Base-by-base conservation (phyloP, 2,797 vertebrate species). In the Pipistrellus kuhlii region DNA sequence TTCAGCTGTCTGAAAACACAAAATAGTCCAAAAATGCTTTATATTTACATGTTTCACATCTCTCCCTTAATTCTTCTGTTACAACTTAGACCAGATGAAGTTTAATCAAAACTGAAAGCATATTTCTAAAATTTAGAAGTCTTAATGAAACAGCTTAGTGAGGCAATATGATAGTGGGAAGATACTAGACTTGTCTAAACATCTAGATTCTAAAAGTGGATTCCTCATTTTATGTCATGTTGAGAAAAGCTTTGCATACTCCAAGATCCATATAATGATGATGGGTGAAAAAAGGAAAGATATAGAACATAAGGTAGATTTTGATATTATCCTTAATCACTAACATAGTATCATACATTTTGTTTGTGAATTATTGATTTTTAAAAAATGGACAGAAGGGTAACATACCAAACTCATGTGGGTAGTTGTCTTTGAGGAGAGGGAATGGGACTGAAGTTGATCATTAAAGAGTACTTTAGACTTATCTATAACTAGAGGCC, bases 51-150 rank as follows among this genome's bases (percentile, higher is more conserved):
- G 5, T 48, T 69, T 90, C 27, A 55, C n/a, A 66, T 76, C 21
- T 71, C 57, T 85, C 88, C 64, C 18, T 85, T 75, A 94, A 85
- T 11, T 86, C 57, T 44, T 64, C 78, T 84, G 20, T 82, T 85
- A 73, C 21, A 84, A 93, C 21, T 87, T 77, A 66, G 68, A 75
- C n/a, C 41, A 88, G 46, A 91, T 87, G 27, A 94, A 41, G 5
- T 80, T 80, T 64, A 78, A 80, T 88, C 30, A 84, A 94, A 90
- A 75, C 38, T 73, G 10, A 81, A 93, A 69, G 2, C 8, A 30
- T 69, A 73, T 84, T 84, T 84, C 48, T 53, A 87, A 91, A 73
- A 35, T 86, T 85, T 21, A 62, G 64, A 59, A 27, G 38, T 90
- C 32, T n/a, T 90, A 78, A 44, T 76, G 48, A 68, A 32, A 78